phyloP scores from a whole-genome alignment of 2,797 vertebrate genomes.

The Arnoldichthys spilopterus region DNA sequence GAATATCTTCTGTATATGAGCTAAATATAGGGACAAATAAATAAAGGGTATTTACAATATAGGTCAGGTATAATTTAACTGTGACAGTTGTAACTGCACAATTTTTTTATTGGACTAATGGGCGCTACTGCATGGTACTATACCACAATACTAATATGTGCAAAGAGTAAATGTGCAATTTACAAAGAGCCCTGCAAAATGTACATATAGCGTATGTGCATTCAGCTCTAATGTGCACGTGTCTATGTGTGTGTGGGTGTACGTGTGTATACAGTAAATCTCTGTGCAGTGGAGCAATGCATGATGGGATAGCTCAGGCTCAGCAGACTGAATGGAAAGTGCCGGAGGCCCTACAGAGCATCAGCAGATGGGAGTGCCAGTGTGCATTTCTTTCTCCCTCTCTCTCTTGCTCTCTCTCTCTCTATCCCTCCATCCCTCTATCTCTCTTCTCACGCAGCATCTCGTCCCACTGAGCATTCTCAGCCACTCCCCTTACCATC shows the following conservation, averaged over 20 bases:
- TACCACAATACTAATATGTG: too few species aligned
- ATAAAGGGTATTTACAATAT: too few species aligned
- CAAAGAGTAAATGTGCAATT: background rate
- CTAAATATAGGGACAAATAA: too few species aligned
- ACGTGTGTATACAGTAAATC: constrained; percentile 35
- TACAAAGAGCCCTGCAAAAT: background rate
- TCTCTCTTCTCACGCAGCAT: constrained; percentile 65
- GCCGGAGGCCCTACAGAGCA: constrained; percentile 57
- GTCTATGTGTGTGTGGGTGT: constrained; percentile 2
- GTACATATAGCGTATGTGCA: background rate
- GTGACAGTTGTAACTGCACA: too few species aligned
- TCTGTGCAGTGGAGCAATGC: constrained; percentile 24
- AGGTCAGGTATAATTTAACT: too few species aligned
- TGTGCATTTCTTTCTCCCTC: constrained; percentile 48
- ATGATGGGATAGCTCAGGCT: constrained; percentile 66
- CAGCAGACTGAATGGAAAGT: constrained; percentile 74
- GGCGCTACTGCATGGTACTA: too few species aligned
- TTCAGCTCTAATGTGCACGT: background rate
- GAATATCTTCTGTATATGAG: too few species aligned
- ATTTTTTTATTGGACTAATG: too few species aligned
- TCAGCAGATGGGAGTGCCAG: constrained; percentile 76
- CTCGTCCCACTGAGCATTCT: constrained; percentile 47
- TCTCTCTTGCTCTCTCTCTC: constrained; percentile 24
- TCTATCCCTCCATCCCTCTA: constrained; percentile 20
- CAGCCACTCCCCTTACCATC: constrained; percentile 48